phyloP scores from a whole-genome alignment of 2,113 vertebrate species.

The Petrocephalus microphthalmus region DNA sequence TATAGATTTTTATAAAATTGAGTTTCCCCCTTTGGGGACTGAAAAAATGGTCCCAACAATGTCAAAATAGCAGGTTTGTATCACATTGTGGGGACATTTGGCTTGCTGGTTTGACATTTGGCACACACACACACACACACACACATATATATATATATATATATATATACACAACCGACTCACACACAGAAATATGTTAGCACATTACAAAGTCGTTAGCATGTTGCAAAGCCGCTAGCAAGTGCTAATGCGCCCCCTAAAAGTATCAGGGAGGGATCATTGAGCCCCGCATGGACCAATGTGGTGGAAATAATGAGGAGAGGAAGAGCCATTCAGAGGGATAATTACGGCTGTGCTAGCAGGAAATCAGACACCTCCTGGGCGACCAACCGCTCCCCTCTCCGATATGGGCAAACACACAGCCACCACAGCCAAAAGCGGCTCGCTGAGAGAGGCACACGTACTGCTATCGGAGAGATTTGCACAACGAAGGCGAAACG shows the following conservation, averaged over 20 bases:
- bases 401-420: conserved; percentile 19
- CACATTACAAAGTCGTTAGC: background rate
- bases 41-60: background rate
- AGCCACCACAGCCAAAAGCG: conserved; percentile 9
- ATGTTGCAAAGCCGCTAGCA: background rate
- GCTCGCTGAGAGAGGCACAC: conserved; percentile 7
- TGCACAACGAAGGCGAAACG: background rate
- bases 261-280: conserved; percentile 35
- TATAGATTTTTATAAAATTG: too few species aligned
- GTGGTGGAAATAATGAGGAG: conserved; percentile 48
- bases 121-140: background rate
- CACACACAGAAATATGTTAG: background rate
- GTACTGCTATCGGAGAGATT: background rate
- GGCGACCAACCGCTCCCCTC: conserved; percentile 32
- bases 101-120: too few species aligned
- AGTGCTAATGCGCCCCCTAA: conserved; percentile 37
- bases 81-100: background rate
- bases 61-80: background rate
- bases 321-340: conserved; percentile 45
- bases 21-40: background rate
- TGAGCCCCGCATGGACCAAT: conserved; percentile 35
- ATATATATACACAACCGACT: conserved; percentile 17
- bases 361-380: conserved; percentile 43
- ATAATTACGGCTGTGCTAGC: conserved; percentile 42
- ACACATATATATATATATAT: background rate